These are phyloP conservation scores for Macrochelys suwanniensis DNA, from an alignment of 2,797 vertebrate genomes.

Conservation along the genomic window DNA sequence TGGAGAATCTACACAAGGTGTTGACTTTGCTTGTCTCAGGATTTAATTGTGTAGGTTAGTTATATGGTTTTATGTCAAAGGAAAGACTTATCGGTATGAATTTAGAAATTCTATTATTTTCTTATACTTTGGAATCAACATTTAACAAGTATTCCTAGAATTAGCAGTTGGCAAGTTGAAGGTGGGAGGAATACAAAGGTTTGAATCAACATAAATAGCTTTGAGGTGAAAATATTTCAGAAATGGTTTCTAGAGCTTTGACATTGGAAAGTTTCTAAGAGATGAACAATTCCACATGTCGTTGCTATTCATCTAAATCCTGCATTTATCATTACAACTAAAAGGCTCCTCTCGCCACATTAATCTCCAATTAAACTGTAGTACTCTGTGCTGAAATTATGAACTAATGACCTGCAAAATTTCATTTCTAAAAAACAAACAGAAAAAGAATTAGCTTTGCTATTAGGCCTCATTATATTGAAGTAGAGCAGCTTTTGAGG, in stretches of 20 bases:
- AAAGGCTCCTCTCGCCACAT: not conserved
- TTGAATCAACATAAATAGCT: not conserved
- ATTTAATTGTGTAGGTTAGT: not conserved
- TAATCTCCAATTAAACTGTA: not conserved
- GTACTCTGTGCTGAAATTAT: constrained; percentile 15
- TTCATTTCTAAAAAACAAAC: not conserved
- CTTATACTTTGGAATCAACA: not conserved
- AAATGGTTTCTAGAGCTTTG: not conserved
- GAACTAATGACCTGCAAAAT: constrained; percentile 27
- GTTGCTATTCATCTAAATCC: not conserved
- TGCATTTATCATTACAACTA: not conserved
- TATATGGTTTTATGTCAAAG: not conserved
- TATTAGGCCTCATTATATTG: not conserved
- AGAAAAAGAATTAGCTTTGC: not conserved
- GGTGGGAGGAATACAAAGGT: not conserved
- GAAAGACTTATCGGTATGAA: not conserved
- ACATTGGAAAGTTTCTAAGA: not conserved
- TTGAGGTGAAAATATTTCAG: not conserved
- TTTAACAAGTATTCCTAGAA: not conserved
- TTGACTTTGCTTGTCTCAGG: not conserved
- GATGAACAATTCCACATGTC: not conserved
- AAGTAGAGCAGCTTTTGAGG: not conserved
- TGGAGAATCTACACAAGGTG: not conserved
- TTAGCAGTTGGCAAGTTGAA: not conserved
- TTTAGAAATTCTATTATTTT: not conserved